Percentiles rank a stretch among this genome's conserved stretches.
Evolutionary conservation across 1,140 invertebrate genomes (phyloP).

Genomic region (Helicoverpa zea): DNA sequence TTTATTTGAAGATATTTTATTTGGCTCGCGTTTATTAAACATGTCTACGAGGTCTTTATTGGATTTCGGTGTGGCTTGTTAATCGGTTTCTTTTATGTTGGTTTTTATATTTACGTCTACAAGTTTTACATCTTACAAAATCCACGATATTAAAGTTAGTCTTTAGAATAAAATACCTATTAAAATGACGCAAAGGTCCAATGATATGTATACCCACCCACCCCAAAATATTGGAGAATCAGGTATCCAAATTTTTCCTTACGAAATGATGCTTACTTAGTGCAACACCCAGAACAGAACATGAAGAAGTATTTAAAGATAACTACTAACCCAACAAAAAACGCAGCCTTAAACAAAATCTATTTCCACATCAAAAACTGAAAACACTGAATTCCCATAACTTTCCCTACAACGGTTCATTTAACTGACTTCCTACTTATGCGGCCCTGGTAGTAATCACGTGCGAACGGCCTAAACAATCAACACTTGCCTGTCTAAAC

Average conservation of each 20-base stretch:
- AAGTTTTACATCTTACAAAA: neutral
- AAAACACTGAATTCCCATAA: slow-evolving; percentile 10
- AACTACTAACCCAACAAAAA: neutral
- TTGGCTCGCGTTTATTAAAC: slow-evolving; percentile 8
- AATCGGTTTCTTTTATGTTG: slow-evolving; percentile 17
- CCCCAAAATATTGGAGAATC: too few species aligned
- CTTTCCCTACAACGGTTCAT: neutral
- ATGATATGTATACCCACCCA: too few species aligned
- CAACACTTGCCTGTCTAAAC: slow-evolving; percentile 37
- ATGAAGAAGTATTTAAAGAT: neutral
- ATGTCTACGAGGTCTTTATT: slow-evolving; percentile 15
- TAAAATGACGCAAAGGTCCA: too few species aligned
- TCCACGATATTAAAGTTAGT: neutral
- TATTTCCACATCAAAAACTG: slow-evolving; percentile 19
- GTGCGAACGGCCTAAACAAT: slow-evolving; percentile 39
- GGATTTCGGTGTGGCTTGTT: slow-evolving; percentile 25
- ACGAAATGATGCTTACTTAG: too few species aligned
- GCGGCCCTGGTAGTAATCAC: slow-evolving; percentile 26
- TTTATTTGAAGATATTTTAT: slow-evolving; percentile 15
- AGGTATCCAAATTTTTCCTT: too few species aligned
- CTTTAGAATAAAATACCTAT: too few species aligned
- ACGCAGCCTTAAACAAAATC: neutral
- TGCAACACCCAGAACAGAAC: too few species aligned
- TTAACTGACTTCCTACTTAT: slow-evolving; percentile 31
- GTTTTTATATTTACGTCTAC: neutral